phyloP scores from a whole-genome alignment of 1,140 invertebrate genomes.

The Drosophila pachea region DNA sequence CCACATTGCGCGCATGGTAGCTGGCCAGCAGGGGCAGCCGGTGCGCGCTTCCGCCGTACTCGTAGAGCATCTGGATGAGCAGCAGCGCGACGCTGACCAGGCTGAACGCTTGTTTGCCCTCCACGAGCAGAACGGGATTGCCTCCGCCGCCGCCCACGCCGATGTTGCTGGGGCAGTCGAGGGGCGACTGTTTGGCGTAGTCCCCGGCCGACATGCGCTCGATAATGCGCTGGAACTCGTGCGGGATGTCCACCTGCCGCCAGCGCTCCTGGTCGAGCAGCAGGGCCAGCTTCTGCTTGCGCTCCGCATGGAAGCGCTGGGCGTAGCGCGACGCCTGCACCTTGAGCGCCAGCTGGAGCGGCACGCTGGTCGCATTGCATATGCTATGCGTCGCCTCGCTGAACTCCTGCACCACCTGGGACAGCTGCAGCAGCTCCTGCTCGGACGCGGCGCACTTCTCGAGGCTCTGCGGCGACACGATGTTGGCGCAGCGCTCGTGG shows the following conservation, averaged over 20 bases:
- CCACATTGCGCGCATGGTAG: conserved; percentile 87
- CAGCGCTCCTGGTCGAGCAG: conserved; percentile 95
- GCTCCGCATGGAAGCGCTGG: conserved; percentile 92
- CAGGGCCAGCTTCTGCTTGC: conserved; percentile 90
- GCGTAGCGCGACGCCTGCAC: conserved; percentile 94
- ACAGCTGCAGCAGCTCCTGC: conserved; percentile 88
- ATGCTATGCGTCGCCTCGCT: conserved; percentile 87
- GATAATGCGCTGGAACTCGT: conserved; percentile 92
- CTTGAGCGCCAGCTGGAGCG: conserved; percentile 90
- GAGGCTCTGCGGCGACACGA: conserved; percentile 87
- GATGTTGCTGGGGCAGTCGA: conserved; percentile 34
- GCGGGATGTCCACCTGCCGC: conserved; percentile 94
- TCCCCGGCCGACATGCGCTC: conserved; percentile 83
- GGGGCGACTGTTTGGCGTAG: conserved; percentile 59
- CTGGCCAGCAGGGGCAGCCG: conserved; percentile 84
- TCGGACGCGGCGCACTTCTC: conserved; percentile 84
- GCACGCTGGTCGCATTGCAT: conserved; percentile 88
- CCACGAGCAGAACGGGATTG: conserved; percentile 84
- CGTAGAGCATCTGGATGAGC: conserved; percentile 91
- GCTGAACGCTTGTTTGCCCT: conserved; percentile 89
- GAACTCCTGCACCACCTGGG: conserved; percentile 89
- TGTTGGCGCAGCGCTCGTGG: conserved; percentile 92
- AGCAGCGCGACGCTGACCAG: conserved; percentile 92
- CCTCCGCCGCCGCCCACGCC: conserved; percentile 31
- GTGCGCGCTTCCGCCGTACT: conserved; percentile 91